Evolutionary conservation across 2,888 invertebrate species (phyloP).

Genomic region (Heliconius sara): DNA sequence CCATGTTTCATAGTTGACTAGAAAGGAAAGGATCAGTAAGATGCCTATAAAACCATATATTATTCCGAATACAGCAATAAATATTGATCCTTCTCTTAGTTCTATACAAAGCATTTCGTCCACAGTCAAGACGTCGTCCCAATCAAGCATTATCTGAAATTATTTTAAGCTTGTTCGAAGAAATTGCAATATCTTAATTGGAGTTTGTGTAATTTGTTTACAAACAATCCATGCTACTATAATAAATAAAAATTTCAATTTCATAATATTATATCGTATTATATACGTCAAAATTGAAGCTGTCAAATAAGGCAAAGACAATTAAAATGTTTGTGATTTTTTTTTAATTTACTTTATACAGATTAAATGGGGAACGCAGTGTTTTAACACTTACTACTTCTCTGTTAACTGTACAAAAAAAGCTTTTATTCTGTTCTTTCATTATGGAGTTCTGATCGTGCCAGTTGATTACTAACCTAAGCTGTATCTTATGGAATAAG

Average conservation of each 20-base stretch:
- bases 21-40: constrained; percentile 51
- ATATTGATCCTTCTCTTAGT: constrained; percentile 50
- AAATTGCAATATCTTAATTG: neutral
- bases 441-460: no score
- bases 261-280: neutral
- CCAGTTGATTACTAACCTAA: no score
- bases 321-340: neutral
- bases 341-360: neutral
- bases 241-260: neutral
- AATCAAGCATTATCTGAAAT: constrained; percentile 22
- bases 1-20: constrained; percentile 51
- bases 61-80: constrained; percentile 52
- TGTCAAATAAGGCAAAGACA: neutral
- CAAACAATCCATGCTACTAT: constrained; percentile 3
- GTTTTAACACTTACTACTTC: no score
- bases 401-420: no score
- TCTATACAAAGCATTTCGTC: constrained; percentile 55
- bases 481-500: no score
- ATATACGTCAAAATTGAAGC: neutral
- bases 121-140: constrained; percentile 43
- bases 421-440: no score
- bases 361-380: neutral
- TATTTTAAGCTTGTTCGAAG: neutral
- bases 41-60: constrained; percentile 54
- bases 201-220: neutral